Base-by-base conservation (phyloP, 2,888 invertebrate species). In the Rhyacophila evoluta region DNA sequence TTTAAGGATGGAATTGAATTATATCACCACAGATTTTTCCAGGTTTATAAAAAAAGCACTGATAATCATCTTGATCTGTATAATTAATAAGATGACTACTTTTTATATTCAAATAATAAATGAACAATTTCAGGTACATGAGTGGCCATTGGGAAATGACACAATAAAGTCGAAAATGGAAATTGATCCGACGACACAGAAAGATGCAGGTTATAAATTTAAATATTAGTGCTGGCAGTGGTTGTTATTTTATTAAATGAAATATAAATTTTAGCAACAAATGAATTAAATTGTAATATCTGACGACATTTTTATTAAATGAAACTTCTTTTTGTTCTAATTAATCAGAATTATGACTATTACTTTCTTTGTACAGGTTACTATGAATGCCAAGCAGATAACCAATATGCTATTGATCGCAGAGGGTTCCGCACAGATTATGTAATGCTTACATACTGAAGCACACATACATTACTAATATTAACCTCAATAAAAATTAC, bases 1-100 rank as follows among this genome's bases (percentile, higher is more conserved):
- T 93, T 92, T 84, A 94, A 94, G 85, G 94, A 95, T 84, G 94
- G 94, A 1, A 92, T 94, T 67, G 94, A 95, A 85, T 86, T 94
- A n/a, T 93, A 93, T 82, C 91, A 92, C 67, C 93, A 94, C 84
- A 91, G 91, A 84, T 93, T 92, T 85, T 92, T 93, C 83, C 93
- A 93, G 88, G 93, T 93, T 33, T 33, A 33, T 33, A 33, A n/a
- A n/a, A n/a, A n/a, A n/a, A n/a, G n/a, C n/a, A n/a, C n/a, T n/a
- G n/a, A n/a, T n/a, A n/a, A n/a, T n/a, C n/a, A n/a, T n/a, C n/a
- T n/a, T n/a, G n/a, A n/a, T n/a, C n/a, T n/a, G n/a, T n/a, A n/a
- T n/a, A n/a, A n/a, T n/a, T n/a, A n/a, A n/a, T n/a, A n/a, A n/a
- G n/a, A n/a, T n/a, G n/a, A n/a, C n/a, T n/a, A n/a, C n/a, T n/a